Conservation (phyloP, 2,113 vertebrate species). For the Piaya cayana region DNA sequence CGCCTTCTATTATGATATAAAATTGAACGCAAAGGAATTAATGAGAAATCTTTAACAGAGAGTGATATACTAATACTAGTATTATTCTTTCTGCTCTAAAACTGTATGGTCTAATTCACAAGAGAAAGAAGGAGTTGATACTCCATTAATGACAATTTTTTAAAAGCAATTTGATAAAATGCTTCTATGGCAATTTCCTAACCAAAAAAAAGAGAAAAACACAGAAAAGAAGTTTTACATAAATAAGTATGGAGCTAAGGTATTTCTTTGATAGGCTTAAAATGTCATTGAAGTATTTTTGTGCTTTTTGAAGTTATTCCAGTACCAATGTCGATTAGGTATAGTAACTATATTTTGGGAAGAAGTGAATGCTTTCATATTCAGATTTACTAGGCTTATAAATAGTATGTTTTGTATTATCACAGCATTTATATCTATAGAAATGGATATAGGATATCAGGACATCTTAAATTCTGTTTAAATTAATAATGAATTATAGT, state of each 20-base stretch:
- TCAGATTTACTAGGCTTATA: not conserved
- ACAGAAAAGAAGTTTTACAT: not conserved
- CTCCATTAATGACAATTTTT: not conserved
- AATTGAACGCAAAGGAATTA: not conserved
- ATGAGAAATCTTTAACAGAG: not conserved
- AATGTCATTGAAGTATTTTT: not conserved
- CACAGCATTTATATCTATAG: not conserved
- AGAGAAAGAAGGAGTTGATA: not conserved
- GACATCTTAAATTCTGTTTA: not conserved
- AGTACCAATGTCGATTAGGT: not conserved
- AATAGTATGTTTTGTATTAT: not conserved
- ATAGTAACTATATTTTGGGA: not conserved
- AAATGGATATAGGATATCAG: not conserved
- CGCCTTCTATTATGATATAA: not conserved
- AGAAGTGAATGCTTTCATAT: not conserved
- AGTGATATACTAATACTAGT: not conserved
- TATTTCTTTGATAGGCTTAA: not conserved
- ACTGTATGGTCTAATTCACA: not conserved
- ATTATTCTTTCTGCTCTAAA: not conserved
- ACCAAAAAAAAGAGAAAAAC: not conserved
- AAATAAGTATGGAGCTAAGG: fast-evolving
- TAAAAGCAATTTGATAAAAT: not conserved
- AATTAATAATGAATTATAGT: not conserved
- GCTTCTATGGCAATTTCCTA: not conserved
- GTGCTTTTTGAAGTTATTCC: not conserved